A percentile compares a stretch with the other conserved stretches of the same genome.
Conservation (phyloP, 2,113 vertebrate species). For the Centrocercus urophasianus region DNA sequence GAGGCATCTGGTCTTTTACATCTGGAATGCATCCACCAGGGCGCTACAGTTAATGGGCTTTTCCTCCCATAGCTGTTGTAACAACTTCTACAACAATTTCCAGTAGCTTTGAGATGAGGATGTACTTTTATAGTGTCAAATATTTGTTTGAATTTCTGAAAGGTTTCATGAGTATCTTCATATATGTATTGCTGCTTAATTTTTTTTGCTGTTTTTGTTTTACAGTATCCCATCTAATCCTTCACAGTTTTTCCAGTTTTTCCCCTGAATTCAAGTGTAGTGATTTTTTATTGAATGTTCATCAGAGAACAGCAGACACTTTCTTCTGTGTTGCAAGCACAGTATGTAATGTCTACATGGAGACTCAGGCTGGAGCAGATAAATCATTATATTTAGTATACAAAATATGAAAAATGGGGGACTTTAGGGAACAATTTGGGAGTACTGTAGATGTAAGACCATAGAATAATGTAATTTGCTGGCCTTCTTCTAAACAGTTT, state of each 20-base stretch:
- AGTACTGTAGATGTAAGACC: neutral
- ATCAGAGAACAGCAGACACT: neutral
- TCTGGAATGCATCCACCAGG: slow-evolving; percentile 21
- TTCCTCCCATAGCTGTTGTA: neutral
- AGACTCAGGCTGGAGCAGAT: neutral
- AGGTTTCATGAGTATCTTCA: neutral
- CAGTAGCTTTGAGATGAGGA: neutral
- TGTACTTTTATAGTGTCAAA: neutral
- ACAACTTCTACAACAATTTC: slow-evolving; percentile 3
- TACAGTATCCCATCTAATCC: neutral
- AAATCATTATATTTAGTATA: neutral
- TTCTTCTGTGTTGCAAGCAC: neutral
- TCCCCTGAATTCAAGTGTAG: neutral
- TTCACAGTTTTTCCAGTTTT: neutral
- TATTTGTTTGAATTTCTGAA: neutral
- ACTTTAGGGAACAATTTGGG: neutral
- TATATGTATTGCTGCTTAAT: neutral
- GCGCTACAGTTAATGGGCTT: slow-evolving; percentile 2
- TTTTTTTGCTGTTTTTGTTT: neutral
- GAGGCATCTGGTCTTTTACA: slow-evolving; percentile 42
- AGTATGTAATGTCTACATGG: neutral
- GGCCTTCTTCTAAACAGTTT: neutral
- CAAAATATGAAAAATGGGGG: neutral
- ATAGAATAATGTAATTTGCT: neutral
- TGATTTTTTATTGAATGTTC: neutral